A percentile compares a stretch with the other conserved stretches of the same genome.
Evolutionary conservation across 1,140 invertebrate genomes (phyloP).

Genomic region (Piezodorus guildinii): DNA sequence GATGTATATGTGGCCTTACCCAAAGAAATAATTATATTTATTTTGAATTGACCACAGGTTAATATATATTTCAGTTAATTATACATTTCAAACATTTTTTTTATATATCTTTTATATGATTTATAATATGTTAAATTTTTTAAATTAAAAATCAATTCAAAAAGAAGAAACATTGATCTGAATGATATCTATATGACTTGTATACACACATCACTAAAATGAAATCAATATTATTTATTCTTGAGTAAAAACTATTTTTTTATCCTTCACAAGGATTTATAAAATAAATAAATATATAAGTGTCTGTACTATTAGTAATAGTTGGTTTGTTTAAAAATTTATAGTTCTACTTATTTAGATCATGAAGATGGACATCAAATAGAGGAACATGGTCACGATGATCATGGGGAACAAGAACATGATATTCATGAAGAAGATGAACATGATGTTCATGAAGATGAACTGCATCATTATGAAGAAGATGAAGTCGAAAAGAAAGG

Average conservation of each 20-base stretch:
- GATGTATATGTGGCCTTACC: too few species aligned
- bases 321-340: neutral
- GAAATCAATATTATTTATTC: too few species aligned
- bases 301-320: too few species aligned
- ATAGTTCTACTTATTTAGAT: slow-evolving; percentile 29
- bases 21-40: too few species aligned
- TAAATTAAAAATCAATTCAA: neutral
- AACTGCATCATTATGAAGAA: neutral
- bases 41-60: too few species aligned
- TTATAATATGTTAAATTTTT: neutral
- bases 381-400: slow-evolving; percentile 31
- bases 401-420: slow-evolving; percentile 32
- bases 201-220: neutral
- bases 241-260: too few species aligned
- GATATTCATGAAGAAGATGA: slow-evolving; percentile 18
- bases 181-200: neutral
- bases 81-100: neutral
- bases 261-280: too few species aligned
- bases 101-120: neutral
- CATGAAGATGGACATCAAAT: slow-evolving; percentile 33
- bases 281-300: too few species aligned
- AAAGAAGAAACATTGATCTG: too few species aligned
- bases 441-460: slow-evolving; percentile 16
- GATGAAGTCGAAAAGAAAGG: slow-evolving; percentile 18
- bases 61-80: neutral